Evolutionary conservation across 2,113 vertebrate genomes (phyloP).

Genomic region (Tamias sibiricus): DNA sequence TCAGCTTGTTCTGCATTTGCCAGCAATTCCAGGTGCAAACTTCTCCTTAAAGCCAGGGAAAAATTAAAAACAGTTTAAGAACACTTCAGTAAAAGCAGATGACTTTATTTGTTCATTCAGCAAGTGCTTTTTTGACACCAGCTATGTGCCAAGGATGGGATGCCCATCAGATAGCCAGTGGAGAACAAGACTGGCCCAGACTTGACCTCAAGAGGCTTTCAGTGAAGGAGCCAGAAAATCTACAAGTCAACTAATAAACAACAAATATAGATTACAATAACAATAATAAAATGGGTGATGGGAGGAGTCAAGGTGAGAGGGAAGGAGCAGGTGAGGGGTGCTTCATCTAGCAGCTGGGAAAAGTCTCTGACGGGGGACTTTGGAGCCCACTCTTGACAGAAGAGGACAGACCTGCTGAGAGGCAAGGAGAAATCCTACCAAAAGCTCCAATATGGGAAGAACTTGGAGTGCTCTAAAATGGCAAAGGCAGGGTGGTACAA

Average conservation of each 20-base stretch:
- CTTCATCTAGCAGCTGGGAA: not conserved
- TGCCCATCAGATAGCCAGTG: no score
- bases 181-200: not conserved
- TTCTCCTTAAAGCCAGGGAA: not conserved
- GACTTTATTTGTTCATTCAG: no score
- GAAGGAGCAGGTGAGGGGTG: not conserved
- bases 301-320: not conserved
- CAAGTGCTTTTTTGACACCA: not conserved
- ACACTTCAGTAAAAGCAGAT: not conserved
- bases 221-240: not conserved
- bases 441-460: no score
- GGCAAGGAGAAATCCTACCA: not conserved
- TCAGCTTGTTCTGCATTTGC: not conserved
- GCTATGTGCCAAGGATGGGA: not conserved
- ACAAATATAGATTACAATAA: not conserved
- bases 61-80: not conserved
- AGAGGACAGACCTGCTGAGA: not conserved
- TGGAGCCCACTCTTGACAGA: not conserved
- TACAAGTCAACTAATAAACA: not conserved
- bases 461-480: not conserved
- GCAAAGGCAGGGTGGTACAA: not conserved
- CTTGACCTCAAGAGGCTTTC: not conserved
- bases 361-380: not conserved
- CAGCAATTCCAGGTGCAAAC: not conserved
- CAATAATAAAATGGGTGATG: not conserved